A percentile compares a stretch with the other conserved stretches of the same genome.
These are phyloP conservation scores for Holocentrus rufus DNA, from an alignment of 2,797 vertebrate genomes.

Conservation along the genomic window DNA sequence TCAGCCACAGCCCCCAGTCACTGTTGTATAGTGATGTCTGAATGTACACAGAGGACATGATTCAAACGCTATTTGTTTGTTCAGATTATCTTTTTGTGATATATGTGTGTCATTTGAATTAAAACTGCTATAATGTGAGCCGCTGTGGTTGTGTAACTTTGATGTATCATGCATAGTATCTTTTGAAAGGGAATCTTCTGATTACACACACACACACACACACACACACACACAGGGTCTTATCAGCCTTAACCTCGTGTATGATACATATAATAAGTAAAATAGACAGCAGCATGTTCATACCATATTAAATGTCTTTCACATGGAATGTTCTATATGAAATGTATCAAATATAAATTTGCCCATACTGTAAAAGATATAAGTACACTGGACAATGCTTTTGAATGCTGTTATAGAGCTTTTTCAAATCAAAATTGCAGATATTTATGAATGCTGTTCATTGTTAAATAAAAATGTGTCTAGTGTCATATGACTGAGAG, in stretches of 20 bases:
- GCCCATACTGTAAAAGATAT: background rate
- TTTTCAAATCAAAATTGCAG: background rate
- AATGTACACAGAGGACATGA: slow-evolving; percentile 75
- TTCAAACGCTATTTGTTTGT: slow-evolving; percentile 69
- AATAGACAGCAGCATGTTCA: background rate
- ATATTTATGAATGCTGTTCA: background rate
- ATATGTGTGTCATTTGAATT: slow-evolving; percentile 75
- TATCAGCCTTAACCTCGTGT: no score
- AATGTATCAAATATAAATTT: background rate
- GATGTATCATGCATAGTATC: slow-evolving; percentile 15
- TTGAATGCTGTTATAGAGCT: background rate
- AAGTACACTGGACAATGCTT: no score
- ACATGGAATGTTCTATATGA: background rate
- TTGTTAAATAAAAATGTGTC: background rate
- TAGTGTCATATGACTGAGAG: background rate
- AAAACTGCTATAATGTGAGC: slow-evolving; percentile 73
- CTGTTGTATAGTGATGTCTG: slow-evolving; percentile 73
- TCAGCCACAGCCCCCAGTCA: slow-evolving; percentile 45
- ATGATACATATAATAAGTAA: background rate
- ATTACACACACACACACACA: background rate
- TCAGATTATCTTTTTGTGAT: slow-evolving; percentile 69
- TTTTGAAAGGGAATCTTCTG: background rate
- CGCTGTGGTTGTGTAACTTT: slow-evolving; percentile 51
- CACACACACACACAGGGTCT: background rate
- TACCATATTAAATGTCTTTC: background rate